Conservation (phyloP, 2,888 invertebrate genomes). For the Agriopis leucophaearia region DNA sequence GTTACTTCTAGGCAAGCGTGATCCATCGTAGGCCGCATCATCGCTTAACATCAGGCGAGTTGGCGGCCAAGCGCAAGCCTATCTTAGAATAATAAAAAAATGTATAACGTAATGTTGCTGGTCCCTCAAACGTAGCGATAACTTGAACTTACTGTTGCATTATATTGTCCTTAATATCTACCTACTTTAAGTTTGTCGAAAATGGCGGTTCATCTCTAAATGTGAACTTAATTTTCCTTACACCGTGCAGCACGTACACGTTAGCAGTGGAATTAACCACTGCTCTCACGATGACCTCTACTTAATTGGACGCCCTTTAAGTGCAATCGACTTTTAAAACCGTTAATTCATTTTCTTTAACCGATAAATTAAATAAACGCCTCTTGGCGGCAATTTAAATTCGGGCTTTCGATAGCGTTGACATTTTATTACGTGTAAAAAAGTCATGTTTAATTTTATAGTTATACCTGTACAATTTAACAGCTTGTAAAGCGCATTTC, state of each 20-base stretch:
- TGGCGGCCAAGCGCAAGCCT: no score
- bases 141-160: no score
- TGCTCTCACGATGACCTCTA: conserved; percentile 8
- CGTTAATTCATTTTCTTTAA: conserved; percentile 27
- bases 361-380: conserved; percentile 30
- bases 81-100: no score
- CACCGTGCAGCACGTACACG: no score
- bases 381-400: conserved; percentile 26
- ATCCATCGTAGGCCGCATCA: no score
- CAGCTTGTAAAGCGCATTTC: not conserved
- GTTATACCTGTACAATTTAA: conserved; percentile 8
- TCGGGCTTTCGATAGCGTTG: conserved; percentile 9
- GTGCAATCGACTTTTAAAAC: conserved; percentile 28
- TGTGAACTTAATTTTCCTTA: conserved; percentile 4
- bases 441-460: conserved; percentile 11
- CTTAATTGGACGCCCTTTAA: conserved; percentile 21
- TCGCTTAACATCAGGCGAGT: no score
- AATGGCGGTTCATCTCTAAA: not conserved
- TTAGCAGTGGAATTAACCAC: no score
- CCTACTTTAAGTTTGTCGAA: not conserved
- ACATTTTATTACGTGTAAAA: conserved; percentile 19
- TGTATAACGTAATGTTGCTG: no score
- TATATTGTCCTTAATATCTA: no score
- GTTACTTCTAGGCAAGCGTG: no score
- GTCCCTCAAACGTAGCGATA: no score